Conservation (phyloP, 2,113 vertebrate genomes). For the Urocynchramus pylzowi region DNA sequence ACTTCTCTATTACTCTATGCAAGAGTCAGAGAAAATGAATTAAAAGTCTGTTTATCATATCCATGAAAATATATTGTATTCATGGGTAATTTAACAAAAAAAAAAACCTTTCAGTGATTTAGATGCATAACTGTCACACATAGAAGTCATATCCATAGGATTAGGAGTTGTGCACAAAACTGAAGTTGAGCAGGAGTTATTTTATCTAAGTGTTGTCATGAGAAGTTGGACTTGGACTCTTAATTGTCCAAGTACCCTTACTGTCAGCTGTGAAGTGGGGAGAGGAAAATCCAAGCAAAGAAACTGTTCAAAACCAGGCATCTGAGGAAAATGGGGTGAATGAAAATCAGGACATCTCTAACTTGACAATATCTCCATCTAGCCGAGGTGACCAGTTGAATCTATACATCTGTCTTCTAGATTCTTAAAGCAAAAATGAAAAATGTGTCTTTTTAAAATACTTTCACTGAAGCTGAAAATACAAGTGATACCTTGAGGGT, state of each 20-base stretch:
- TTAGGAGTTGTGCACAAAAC: not conserved
- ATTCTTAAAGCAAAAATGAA: not conserved
- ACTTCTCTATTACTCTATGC: too few species aligned
- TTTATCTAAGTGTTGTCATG: not conserved
- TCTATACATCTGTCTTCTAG: not conserved
- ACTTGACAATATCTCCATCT: not conserved
- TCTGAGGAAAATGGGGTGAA: not conserved
- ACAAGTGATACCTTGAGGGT: not conserved
- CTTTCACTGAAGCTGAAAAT: not conserved
- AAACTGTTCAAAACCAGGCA: not conserved
- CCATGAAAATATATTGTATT: not conserved
- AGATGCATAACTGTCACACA: not conserved
- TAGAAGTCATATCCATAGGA: not conserved
- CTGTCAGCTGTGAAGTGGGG: not conserved
- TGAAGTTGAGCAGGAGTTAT: not conserved
- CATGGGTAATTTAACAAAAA: not conserved
- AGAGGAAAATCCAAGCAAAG: not conserved
- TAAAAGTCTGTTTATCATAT: not conserved
- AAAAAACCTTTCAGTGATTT: not conserved
- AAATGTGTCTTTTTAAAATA: not conserved
- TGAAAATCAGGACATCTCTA: not conserved
- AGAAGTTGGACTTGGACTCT: not conserved
- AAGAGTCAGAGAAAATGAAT: not conserved
- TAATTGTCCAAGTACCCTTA: not conserved
- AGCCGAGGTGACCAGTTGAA: fast-evolving